phyloP scores from a whole-genome alignment of 2,888 invertebrate species.

The Coronaproctus castanopsis region DNA sequence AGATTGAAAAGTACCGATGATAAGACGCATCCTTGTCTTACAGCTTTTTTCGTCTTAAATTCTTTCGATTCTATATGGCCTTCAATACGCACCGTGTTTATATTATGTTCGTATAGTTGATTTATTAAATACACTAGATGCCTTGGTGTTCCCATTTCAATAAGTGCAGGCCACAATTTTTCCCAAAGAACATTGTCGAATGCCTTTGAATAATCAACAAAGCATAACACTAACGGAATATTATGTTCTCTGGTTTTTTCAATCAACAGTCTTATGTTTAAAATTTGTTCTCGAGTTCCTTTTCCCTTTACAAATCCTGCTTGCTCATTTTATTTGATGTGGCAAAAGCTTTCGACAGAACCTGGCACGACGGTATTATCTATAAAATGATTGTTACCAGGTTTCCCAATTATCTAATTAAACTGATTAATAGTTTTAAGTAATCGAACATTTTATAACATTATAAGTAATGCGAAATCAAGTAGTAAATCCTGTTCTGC shows the following conservation, averaged over 20 bases:
- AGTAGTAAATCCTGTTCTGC: no score
- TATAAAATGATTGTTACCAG: no score
- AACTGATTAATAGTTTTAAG: no score
- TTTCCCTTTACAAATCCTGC: neutral
- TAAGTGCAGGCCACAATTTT: neutral
- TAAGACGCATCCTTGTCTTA: neutral
- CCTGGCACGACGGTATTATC: no score
- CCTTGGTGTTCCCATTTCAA: neutral
- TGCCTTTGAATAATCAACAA: no score
- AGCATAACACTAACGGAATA: neutral
- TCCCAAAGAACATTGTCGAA: no score
- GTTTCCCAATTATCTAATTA: no score
- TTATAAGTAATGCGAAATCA: no score
- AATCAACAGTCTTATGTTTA: neutral
- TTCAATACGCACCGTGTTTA: neutral
- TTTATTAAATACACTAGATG: neutral
- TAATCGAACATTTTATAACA: no score
- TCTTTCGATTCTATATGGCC: neutral
- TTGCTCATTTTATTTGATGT: neutral
- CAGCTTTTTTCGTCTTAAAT: neutral
- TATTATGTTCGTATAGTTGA: neutral
- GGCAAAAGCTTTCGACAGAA: no score
- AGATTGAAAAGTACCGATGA: neutral
- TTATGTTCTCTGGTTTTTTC: neutral
- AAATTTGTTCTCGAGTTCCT: neutral